Evolutionary conservation across 2,888 invertebrate genomes (phyloP).

Genomic region (Myopa testacea): DNA sequence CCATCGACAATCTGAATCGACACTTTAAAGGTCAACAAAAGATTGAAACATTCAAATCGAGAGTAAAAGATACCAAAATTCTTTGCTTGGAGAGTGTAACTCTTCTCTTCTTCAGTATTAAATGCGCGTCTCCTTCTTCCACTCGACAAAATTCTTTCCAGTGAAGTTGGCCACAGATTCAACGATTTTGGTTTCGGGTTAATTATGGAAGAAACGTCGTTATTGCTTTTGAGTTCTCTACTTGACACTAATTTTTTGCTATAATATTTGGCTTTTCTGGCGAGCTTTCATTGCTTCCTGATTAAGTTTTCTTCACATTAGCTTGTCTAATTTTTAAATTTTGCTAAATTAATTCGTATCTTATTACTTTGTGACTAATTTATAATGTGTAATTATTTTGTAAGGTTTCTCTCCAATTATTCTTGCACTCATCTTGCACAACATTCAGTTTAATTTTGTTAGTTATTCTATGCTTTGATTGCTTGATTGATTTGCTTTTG

Average conservation of each 20-base stretch:
- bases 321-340: not conserved
- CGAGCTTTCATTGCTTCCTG: not conserved
- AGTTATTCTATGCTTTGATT: too few relatives aligned
- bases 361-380: not conserved
- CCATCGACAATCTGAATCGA: too few relatives aligned
- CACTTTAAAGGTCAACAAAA: too few relatives aligned
- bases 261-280: not conserved
- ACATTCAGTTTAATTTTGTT: too few relatives aligned
- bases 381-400: too few relatives aligned
- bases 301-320: not conserved
- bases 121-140: too few relatives aligned
- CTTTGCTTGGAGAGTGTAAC: too few relatives aligned
- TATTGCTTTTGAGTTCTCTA: constrained; percentile 3
- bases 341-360: not conserved
- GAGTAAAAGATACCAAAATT: too few relatives aligned
- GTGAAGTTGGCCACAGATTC: too few relatives aligned
- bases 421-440: not conserved
- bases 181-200: not conserved
- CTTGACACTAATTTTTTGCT: not conserved
- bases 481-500: not conserved
- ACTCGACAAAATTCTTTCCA: too few relatives aligned
- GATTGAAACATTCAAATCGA: too few relatives aligned
- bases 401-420: not conserved
- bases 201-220: not conserved
- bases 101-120: too few relatives aligned